Evolutionary conservation across 2,797 vertebrate genomes (phyloP).

Genomic region (Paratrypauchen microcephalus): DNA sequence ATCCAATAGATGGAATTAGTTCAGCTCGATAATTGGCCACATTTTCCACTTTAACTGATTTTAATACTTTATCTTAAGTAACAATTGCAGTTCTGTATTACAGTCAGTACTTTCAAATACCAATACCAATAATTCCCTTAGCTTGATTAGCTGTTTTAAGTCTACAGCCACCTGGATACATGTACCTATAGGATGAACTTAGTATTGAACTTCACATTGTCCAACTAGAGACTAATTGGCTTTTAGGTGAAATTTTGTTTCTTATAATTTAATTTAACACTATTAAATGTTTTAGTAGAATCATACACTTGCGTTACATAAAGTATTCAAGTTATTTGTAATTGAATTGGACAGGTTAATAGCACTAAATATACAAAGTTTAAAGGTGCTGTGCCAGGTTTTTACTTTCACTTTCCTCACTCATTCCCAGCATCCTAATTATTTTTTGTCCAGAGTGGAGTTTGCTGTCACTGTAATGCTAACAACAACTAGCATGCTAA

Average conservation of each 20-base stretch:
- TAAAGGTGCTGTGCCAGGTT: too few species aligned
- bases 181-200: background rate
- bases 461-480: too few species aligned
- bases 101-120: background rate
- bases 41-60: constrained; percentile 10
- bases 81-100: background rate
- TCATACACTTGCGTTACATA: background rate
- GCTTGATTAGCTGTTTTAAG: background rate
- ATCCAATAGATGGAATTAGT: constrained; percentile 10
- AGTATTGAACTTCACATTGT: background rate
- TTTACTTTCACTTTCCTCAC: too few species aligned
- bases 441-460: too few species aligned
- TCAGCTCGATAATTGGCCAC: background rate
- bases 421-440: too few species aligned
- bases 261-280: background rate
- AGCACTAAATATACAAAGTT: too few species aligned
- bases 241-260: background rate
- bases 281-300: background rate
- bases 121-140: background rate
- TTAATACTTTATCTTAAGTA: constrained; percentile 7
- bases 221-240: background rate
- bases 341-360: background rate
- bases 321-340: background rate
- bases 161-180: background rate
- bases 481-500: too few species aligned